Evolutionary conservation across 2,113 vertebrate genomes (phyloP).

Genomic region (Eonycteris spelaea): DNA sequence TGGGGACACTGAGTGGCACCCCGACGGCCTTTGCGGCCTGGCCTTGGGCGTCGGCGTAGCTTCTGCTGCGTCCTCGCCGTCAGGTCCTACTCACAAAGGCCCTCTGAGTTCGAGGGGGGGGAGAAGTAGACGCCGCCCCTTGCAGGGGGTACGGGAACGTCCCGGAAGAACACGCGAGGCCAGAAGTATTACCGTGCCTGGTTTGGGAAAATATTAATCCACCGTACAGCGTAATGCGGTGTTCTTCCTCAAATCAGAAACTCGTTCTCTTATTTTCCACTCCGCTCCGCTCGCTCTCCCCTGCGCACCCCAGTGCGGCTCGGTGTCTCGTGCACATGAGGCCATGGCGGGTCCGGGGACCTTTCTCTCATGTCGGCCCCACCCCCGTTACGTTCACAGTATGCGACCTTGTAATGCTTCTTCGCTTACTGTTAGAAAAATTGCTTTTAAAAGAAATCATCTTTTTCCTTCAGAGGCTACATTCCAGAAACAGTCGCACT

Average conservation of each 20-base stretch:
- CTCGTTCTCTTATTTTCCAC: not conserved
- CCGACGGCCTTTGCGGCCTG: not conserved
- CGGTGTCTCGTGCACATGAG: too few relatives aligned
- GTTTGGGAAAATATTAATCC: not conserved
- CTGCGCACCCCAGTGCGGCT: not conserved
- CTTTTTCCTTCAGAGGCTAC: not conserved
- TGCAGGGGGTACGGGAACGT: not conserved
- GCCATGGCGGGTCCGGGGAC: not conserved
- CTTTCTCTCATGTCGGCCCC: not conserved
- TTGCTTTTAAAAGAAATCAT: not conserved
- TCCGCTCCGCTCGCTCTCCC: rapidly evolving
- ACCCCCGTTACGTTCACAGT: not conserved
- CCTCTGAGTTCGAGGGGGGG: not conserved
- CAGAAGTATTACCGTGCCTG: not conserved
- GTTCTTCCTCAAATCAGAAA: not conserved
- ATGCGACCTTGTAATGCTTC: not conserved
- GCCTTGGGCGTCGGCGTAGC: not conserved
- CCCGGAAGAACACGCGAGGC: not conserved
- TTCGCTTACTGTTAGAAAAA: not conserved
- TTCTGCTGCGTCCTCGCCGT: too few relatives aligned
- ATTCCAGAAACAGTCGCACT: not conserved
- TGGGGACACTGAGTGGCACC: not conserved
- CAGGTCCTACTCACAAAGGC: not conserved
- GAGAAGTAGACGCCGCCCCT: not conserved
- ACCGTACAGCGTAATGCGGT: too few relatives aligned